phyloP scores from a whole-genome alignment of 2,888 invertebrate species.

The Meandrusa payeni region DNA sequence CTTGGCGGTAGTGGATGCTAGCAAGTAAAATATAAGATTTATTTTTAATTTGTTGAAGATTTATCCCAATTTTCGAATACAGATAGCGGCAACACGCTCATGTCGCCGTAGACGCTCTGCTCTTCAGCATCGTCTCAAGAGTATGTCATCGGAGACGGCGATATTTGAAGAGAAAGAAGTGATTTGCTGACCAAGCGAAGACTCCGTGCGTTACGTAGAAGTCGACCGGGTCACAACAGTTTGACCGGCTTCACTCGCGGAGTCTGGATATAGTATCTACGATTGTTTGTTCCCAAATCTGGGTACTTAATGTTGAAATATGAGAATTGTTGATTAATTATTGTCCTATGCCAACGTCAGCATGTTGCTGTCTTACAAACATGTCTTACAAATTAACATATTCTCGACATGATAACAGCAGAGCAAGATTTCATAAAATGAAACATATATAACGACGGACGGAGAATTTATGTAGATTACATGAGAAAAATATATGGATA shows the following conservation, averaged over 20 bases:
- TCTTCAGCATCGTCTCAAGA: constrained; percentile 89
- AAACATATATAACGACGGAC: no score
- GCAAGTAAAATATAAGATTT: no score
- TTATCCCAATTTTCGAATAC: constrained; percentile 28
- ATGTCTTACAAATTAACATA: no score
- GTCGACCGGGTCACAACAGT: constrained; percentile 95
- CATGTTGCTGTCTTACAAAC: background rate
- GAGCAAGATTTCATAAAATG: no score
- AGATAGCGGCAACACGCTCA: constrained; percentile 74
- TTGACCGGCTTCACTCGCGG: constrained; percentile 82
- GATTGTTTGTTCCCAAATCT: constrained; percentile 26
- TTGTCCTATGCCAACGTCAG: background rate
- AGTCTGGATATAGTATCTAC: constrained; percentile 44
- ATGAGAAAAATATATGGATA: constrained; percentile 28
- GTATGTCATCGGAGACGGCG: constrained; percentile 90
- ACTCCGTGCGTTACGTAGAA: constrained; percentile 96
- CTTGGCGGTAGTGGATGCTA: no score
- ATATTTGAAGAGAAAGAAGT: constrained; percentile 93
- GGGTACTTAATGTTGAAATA: constrained; percentile 24
- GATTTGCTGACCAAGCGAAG: constrained; percentile 97
- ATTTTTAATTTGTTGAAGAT: no score
- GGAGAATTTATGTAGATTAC: no score
- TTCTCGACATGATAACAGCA: background rate
- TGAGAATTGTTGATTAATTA: constrained; percentile 22
- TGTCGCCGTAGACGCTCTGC: constrained; percentile 87